Evolutionary conservation across 2,888 invertebrate species (phyloP).

Genomic region (Allophyes oxyacanthae): DNA sequence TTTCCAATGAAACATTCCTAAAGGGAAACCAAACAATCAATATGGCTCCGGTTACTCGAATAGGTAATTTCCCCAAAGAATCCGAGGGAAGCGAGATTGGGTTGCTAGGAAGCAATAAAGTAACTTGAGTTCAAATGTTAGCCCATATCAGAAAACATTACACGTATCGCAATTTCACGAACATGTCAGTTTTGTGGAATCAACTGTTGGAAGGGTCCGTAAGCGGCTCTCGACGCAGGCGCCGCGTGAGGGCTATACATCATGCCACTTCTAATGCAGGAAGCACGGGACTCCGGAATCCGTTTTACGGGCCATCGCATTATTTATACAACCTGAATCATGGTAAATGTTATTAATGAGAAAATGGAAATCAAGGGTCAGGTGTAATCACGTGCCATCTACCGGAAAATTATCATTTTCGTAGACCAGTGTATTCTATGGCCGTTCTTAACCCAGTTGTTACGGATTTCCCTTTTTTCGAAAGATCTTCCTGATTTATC

Average conservation of each 20-base stretch:
- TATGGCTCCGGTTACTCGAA: neutral
- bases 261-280: slow-evolving; percentile 8
- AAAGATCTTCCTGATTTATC: too few relatives aligned
- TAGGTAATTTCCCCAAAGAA: slow-evolving; percentile 1
- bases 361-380: slow-evolving; percentile 1
- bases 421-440: too few relatives aligned
- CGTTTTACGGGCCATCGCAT: slow-evolving; percentile 12
- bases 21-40: neutral
- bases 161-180: neutral
- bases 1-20: neutral
- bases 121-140: slow-evolving; percentile 1
- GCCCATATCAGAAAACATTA: neutral
- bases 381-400: neutral
- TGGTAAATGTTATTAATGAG: neutral
- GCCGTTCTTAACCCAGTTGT: too few relatives aligned
- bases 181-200: neutral
- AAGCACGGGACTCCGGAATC: slow-evolving; percentile 1
- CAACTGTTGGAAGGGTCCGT: neutral
- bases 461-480: too few relatives aligned
- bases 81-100: neutral
- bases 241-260: slow-evolving; percentile 1
- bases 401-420: too few relatives aligned
- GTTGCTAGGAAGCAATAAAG: slow-evolving; percentile 1
- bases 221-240: neutral
- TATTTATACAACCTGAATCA: slow-evolving; percentile 6